These are phyloP conservation scores for Chaenogobius annularis DNA, from an alignment of 2,113 vertebrate genomes.

Conservation along the genomic window DNA sequence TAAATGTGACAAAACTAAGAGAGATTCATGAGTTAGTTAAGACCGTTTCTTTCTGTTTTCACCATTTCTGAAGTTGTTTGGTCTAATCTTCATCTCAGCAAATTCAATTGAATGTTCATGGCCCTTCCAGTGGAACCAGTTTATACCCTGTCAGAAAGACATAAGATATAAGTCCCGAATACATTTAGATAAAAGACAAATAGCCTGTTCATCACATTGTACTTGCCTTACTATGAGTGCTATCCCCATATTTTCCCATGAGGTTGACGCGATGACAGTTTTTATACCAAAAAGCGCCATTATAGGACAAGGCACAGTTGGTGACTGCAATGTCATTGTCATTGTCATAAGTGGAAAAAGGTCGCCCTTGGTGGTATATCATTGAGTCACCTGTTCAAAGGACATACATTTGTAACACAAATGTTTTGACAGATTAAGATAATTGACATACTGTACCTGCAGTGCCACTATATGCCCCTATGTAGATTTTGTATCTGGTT, in stretches of 20 bases:
- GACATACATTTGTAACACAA: not conserved
- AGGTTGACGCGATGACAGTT: conserved; percentile 97
- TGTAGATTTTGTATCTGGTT: conserved; percentile 83
- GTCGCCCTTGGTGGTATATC: conserved; percentile 89
- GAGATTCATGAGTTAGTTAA: conserved; percentile 54
- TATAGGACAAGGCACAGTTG: conserved; percentile 96
- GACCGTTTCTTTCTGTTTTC: conserved; percentile 89
- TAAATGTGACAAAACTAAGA: not conserved
- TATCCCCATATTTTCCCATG: conserved; percentile 92
- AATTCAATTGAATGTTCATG: conserved; percentile 93
- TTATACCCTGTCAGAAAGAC: conserved; percentile 82
- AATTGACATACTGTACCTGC: conserved; percentile 77
- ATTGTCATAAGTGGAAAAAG: conserved; percentile 95
- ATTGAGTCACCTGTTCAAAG: conserved; percentile 87
- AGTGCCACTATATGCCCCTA: conserved; percentile 88
- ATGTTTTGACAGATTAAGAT: too few relatives aligned
- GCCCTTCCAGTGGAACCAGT: conserved; percentile 99
- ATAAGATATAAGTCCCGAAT: not conserved
- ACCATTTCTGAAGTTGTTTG: conserved; percentile 86
- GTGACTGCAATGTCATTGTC: conserved; percentile 95
- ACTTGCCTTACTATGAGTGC: conserved; percentile 91
- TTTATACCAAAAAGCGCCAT: conserved; percentile 98
- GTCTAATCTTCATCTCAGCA: conserved; percentile 95
- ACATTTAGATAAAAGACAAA: not conserved
- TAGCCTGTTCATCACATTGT: not conserved